Evolutionary conservation across 1,140 invertebrate genomes (phyloP).

Genomic region (Uloborus diversus): DNA sequence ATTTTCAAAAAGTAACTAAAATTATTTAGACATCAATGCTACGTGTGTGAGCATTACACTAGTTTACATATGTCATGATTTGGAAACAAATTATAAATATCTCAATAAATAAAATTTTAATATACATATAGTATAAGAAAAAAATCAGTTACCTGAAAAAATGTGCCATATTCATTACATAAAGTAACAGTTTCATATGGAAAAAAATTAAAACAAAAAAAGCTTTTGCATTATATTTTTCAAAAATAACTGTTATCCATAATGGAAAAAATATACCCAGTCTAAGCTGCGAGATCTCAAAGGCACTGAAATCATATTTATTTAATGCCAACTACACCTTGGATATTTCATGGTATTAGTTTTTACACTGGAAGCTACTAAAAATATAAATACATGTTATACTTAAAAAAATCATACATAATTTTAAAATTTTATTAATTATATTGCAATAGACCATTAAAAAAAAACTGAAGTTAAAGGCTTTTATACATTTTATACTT

Average conservation of each 20-base stretch:
- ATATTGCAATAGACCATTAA: neutral
- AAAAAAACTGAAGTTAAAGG: neutral
- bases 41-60: constrained; percentile 36
- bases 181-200: too few relatives aligned
- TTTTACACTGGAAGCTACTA: neutral
- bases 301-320: constrained; percentile 32
- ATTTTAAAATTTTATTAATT: neutral
- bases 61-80: constrained; percentile 32
- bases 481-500: too few relatives aligned
- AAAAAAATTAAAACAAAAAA: neutral
- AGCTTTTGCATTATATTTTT: neutral
- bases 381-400: neutral
- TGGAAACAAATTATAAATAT: neutral
- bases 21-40: constrained; percentile 18
- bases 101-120: neutral
- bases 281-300: neutral
- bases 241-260: too few relatives aligned
- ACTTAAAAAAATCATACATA: too few relatives aligned
- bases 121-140: too few relatives aligned
- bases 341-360: neutral
- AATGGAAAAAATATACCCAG: too few relatives aligned
- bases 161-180: too few relatives aligned
- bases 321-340: neutral
- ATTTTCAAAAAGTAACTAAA: neutral
- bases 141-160: too few relatives aligned